Evolutionary conservation across 1,140 invertebrate species (phyloP).

Genomic region (Diachasma alloeum): DNA sequence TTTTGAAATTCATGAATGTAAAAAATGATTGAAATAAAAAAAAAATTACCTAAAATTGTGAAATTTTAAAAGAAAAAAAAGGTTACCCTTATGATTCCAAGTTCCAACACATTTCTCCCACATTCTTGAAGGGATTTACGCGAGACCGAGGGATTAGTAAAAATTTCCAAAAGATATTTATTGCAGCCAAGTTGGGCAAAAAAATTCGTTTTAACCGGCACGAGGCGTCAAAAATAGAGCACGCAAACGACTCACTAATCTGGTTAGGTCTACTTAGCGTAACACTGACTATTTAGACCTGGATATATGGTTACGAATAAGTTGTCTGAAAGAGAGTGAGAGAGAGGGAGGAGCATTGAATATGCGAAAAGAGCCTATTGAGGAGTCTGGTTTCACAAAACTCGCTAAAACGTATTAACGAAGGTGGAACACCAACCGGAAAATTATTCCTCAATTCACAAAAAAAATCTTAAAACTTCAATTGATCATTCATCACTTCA

Average conservation of each 20-base stretch:
- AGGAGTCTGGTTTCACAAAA: constrained; percentile 44
- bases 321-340: background rate
- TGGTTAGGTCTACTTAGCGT: constrained; percentile 65
- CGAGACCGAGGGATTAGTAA: background rate
- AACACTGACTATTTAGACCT: constrained; percentile 64
- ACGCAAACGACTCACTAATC: constrained; percentile 64
- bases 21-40: too few species aligned
- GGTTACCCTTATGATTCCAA: too few species aligned
- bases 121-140: too few species aligned
- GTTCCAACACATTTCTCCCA: too few species aligned
- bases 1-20: too few species aligned
- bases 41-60: too few species aligned
- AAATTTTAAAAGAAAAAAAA: too few species aligned
- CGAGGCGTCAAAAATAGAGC: constrained; percentile 62
- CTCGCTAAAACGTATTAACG: constrained; percentile 58
- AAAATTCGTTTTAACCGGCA: constrained; percentile 18
- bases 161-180: constrained; percentile 5
- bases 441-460: background rate
- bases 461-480: background rate
- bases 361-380: constrained; percentile 1
- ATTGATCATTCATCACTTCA: background rate
- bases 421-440: constrained; percentile 9
- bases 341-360: constrained; percentile 15
- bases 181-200: background rate
- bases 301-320: constrained; percentile 54